Conservation (phyloP, 2,113 vertebrate species). For the Salvelinus sp. region DNA sequence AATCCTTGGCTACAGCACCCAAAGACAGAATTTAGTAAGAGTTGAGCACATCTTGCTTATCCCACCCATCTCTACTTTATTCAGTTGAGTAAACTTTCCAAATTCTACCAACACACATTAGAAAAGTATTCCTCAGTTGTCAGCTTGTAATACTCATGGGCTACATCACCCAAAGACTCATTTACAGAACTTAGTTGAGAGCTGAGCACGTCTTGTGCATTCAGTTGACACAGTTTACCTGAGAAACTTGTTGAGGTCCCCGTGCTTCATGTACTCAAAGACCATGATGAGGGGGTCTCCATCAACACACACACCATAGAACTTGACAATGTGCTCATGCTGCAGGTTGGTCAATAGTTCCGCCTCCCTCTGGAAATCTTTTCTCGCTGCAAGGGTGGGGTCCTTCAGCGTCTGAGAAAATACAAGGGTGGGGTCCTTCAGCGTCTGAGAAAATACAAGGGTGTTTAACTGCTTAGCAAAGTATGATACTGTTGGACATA, state of each 20-base stretch:
- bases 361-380: slow-evolving; percentile 89
- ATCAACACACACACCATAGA: slow-evolving; percentile 86
- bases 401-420: slow-evolving; percentile 50
- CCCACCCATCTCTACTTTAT: too few species aligned
- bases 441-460: background rate
- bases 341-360: slow-evolving; percentile 90
- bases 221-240: slow-evolving; percentile 62
- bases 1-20: too few species aligned
- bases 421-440: slow-evolving; percentile 66
- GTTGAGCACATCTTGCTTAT: too few species aligned
- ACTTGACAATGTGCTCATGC: slow-evolving; percentile 89
- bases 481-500: background rate
- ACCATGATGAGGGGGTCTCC: slow-evolving; percentile 92
- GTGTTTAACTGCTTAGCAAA: too few species aligned
- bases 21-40: too few species aligned
- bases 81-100: too few species aligned
- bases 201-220: too few species aligned
- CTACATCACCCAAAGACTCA: too few species aligned
- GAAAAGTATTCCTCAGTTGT: too few species aligned
- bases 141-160: too few species aligned
- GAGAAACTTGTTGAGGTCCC: slow-evolving; percentile 89
- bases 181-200: too few species aligned
- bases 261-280: slow-evolving; percentile 91
- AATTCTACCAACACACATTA: too few species aligned
- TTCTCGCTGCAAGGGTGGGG: slow-evolving; percentile 83